Base-by-base conservation (phyloP, 2,113 vertebrate species). In the Burhinus oedicnemus region DNA sequence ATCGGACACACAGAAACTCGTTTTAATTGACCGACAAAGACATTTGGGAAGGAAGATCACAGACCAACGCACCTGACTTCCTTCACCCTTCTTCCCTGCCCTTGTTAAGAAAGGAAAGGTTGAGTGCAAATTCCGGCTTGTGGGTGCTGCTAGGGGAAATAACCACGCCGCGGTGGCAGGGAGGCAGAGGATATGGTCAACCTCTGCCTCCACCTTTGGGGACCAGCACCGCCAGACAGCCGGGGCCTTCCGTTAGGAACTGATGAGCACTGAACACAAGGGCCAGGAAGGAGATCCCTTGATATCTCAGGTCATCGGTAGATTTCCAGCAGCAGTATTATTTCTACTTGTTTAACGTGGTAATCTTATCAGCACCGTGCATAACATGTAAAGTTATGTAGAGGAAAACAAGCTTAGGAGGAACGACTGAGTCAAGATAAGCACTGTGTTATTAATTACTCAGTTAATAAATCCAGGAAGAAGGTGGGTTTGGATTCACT, bases 301-400 rank as follows among this genome's bases (percentile, higher is more conserved):
- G 21, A 8, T 30, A 21, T 15, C 44, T 38, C 83, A 45, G 52
- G 12, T 44, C 85, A 72, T 29, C n/a, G 4, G 5, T 16, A 42
- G 32, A 77, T 47, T 86, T 51, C 62, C 51, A 61, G 25, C 9
- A 29, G 11, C 9, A 9, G 5, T 30, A 30, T 68, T 20, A 54
- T 38, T 75, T 80, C 49, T 23, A 0, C 40, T 45, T 32, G 1
- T 38, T 76, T 22, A 65, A 40, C 0, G 0, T 3, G 9, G 26
- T 40, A 45, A 61, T 25, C 23, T 69, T 38, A 30, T 8, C 62
- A 66, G 38, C 40, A 9, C 27, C 2, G 1, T 0, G 36, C 62
- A 42, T 0, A 4, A 45, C 51, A 45, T 22, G 5, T 1, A 0
- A 19, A 64, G 29, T n/a, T 27, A 8, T 0, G 8, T 2, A 44